These are phyloP conservation scores for Aythya fuligula DNA, from an alignment of 2,797 vertebrate species.

Conservation along the genomic window DNA sequence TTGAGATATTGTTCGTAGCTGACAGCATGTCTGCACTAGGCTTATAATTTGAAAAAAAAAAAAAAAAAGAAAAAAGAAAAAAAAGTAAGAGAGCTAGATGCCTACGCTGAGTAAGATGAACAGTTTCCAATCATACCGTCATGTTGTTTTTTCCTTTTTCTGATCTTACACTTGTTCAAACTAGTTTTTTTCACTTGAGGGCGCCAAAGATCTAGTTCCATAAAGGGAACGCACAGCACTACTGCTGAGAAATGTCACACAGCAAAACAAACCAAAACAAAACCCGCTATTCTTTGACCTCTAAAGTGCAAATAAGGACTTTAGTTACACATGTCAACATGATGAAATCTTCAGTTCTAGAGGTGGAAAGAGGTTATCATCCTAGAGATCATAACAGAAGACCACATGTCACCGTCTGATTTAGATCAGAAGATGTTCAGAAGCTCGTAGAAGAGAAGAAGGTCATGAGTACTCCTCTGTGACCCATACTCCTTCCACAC, in stretches of 20 bases:
- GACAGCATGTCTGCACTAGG: not conserved
- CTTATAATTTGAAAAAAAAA: not conserved
- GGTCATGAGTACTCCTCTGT: not conserved
- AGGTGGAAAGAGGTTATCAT: not conserved
- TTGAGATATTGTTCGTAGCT: not conserved
- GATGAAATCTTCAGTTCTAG: not conserved
- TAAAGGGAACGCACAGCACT: no score
- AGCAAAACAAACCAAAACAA: no score
- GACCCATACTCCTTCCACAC: not conserved
- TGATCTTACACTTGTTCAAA: not conserved
- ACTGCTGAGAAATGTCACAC: not conserved
- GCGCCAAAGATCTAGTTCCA: not conserved
- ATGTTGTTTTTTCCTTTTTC: not conserved
- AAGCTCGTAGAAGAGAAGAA: not conserved
- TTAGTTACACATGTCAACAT: not conserved
- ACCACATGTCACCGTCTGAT: not conserved
- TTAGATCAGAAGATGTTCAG: not conserved
- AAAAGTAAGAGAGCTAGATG: not conserved
- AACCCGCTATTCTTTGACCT: no score
- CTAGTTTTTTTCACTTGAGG: slow-evolving; percentile 19
- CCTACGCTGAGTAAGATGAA: not conserved
- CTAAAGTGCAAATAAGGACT: not conserved
- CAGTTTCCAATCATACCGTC: not conserved
- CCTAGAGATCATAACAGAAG: not conserved
- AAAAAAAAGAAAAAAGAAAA: not conserved